Evolutionary conservation across 2,113 vertebrate genomes (phyloP).

Genomic region (Syngnathus floridae): DNA sequence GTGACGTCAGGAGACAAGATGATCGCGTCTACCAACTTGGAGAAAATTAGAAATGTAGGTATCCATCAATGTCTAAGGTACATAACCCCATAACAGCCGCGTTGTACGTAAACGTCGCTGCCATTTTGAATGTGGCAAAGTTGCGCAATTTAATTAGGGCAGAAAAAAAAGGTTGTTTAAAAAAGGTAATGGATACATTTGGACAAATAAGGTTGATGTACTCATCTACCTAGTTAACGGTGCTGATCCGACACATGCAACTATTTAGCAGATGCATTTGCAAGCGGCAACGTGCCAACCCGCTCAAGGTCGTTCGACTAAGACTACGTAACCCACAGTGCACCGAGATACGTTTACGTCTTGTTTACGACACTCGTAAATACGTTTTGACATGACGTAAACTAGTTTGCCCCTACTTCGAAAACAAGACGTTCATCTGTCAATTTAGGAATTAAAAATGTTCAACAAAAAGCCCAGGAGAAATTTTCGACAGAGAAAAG

Average conservation of each 20-base stretch:
- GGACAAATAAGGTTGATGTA: too few species aligned
- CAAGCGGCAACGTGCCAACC: not conserved
- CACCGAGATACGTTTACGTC: slow-evolving; percentile 19
- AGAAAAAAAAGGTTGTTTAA: too few species aligned
- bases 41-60: not conserved
- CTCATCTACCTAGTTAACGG: not conserved
- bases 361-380: slow-evolving; percentile 28
- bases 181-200: too few species aligned
- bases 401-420: not conserved
- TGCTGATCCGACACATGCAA: not conserved
- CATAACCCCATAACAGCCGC: too few species aligned
- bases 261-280: not conserved
- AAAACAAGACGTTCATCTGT: not conserved
- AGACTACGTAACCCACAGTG: slow-evolving; percentile 31
- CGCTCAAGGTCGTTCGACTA: not conserved
- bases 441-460: slow-evolving; percentile 35
- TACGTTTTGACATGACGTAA: slow-evolving; percentile 20
- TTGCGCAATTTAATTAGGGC: not conserved
- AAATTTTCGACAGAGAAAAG: slow-evolving; percentile 64
- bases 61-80: too few species aligned
- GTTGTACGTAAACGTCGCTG: not conserved
- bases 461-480: slow-evolving; percentile 66
- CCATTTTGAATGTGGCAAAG: not conserved
- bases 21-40: not conserved
- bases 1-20: not conserved